A percentile compares a stretch with the other conserved stretches of the same genome.
phyloP scores from a whole-genome alignment of 2,113 vertebrate species.

The Synodontis membranacea region DNA sequence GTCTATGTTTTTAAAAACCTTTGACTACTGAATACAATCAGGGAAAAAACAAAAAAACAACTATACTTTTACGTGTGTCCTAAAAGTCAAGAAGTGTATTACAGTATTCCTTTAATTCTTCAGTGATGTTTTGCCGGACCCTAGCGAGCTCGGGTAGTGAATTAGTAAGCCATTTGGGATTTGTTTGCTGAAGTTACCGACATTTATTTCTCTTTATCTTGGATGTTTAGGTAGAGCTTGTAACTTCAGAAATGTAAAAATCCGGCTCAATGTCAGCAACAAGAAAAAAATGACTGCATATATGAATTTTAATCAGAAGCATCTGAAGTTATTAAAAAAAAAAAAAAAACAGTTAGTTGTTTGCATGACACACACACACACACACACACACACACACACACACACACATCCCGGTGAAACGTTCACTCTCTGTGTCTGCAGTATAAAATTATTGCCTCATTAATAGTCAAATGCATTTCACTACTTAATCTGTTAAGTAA shows the following conservation, averaged over 20 bases:
- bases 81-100: not conserved
- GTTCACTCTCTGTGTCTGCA: not conserved
- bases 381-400: too few species aligned
- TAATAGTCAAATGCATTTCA: not conserved
- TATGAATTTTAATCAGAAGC: not conserved
- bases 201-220: not conserved
- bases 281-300: not conserved
- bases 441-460: not conserved
- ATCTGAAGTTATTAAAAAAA: not conserved
- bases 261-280: not conserved
- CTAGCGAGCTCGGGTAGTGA: too few species aligned
- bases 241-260: not conserved
- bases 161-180: not conserved
- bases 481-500: not conserved
- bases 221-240: not conserved
- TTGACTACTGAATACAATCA: not conserved
- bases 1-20: not conserved
- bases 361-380: not conserved
- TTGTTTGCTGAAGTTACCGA: not conserved
- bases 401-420: not conserved
- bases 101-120: too few species aligned
- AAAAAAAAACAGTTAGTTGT: not conserved
- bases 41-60: not conserved
- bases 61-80: not conserved
- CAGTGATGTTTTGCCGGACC: not conserved